Evolutionary conservation across 2,888 invertebrate species (phyloP).

Genomic region (Saturnia japonica): DNA sequence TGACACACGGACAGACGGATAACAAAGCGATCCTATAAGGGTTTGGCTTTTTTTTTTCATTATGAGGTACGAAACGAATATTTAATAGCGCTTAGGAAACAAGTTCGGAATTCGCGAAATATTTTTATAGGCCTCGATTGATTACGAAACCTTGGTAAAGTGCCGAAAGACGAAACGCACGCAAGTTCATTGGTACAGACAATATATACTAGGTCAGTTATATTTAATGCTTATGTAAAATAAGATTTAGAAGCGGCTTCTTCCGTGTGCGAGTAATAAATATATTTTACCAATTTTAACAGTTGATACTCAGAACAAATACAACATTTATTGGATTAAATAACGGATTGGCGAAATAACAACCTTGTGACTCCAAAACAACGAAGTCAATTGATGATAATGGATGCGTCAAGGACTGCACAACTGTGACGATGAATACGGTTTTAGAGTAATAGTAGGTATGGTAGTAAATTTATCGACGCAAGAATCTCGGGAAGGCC

Average conservation of each 20-base stretch:
- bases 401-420: constrained; percentile 7
- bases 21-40: no score
- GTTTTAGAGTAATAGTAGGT: not conserved
- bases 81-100: not conserved
- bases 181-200: constrained; percentile 33
- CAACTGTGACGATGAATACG: not conserved
- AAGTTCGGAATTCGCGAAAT: constrained; percentile 27
- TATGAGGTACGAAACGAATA: no score
- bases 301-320: no score
- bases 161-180: constrained; percentile 33
- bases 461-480: not conserved
- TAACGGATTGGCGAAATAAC: not conserved
- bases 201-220: not conserved
- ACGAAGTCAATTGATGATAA: constrained; percentile 3
- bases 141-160: constrained; percentile 30
- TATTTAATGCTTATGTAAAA: not conserved
- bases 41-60: no score
- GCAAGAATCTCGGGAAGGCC: not conserved
- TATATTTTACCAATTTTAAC: no score
- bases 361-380: constrained; percentile 3
- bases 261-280: not conserved
- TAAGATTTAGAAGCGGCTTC: not conserved
- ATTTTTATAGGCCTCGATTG: constrained; percentile 27
- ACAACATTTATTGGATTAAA: not conserved
- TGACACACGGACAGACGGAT: no score